Conservation (phyloP, 2,797 vertebrate species). For the Holocentrus rufus region DNA sequence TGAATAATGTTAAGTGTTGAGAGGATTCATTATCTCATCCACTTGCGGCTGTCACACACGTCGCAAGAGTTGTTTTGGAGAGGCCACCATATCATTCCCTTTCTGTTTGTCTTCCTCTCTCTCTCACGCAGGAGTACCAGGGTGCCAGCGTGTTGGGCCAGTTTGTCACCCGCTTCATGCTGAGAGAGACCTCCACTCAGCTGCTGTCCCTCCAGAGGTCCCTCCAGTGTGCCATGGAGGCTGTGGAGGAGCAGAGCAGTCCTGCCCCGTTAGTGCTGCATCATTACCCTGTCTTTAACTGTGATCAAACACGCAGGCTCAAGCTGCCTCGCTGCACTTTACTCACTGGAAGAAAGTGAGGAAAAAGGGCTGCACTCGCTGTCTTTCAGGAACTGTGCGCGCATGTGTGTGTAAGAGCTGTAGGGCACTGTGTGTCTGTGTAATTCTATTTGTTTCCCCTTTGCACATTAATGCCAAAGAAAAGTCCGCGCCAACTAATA, state of each 20-base stretch:
- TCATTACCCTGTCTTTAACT: background rate
- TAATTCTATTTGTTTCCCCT: too few species aligned
- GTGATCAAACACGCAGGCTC: too few species aligned
- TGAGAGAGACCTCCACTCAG: conserved; percentile 92
- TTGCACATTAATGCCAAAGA: too few species aligned
- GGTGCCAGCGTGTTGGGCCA: conserved; percentile 91
- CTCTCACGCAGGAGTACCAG: conserved; percentile 86
- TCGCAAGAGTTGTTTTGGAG: conserved; percentile 29
- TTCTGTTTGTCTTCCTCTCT: background rate
- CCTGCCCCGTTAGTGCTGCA: conserved; percentile 83
- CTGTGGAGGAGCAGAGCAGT: conserved; percentile 89
- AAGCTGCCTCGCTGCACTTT: too few species aligned
- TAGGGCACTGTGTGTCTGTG: background rate
- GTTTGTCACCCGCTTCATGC: conserved; percentile 93
- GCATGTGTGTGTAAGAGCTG: background rate
- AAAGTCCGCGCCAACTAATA: too few species aligned
- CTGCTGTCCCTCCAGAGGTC: conserved; percentile 92
- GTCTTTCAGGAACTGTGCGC: background rate
- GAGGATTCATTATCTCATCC: conserved; percentile 46
- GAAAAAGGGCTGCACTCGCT: too few species aligned
- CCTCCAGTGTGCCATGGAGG: conserved; percentile 93
- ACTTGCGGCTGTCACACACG: conserved; percentile 42
- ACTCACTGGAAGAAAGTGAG: too few species aligned
- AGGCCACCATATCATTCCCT: conserved; percentile 13
- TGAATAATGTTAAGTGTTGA: conserved; percentile 56